A percentile compares a stretch with the other conserved stretches of the same genome.
Conservation (phyloP, 2,113 vertebrate genomes). For the Corydoras sp. region DNA sequence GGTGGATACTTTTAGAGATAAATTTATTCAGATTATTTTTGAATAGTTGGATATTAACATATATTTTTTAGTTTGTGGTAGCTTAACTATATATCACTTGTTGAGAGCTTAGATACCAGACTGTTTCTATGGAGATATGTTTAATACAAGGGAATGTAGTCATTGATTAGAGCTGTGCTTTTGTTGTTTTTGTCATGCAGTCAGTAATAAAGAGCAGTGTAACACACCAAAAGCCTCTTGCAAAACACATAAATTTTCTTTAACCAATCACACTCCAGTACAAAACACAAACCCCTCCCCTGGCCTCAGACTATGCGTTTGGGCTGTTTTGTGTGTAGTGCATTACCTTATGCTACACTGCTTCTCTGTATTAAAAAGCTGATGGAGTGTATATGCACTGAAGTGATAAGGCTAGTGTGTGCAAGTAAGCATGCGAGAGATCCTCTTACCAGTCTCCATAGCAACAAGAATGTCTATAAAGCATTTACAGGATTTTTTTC, state of each 20-base stretch:
- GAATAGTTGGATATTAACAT: too few species aligned
- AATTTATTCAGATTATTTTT: too few species aligned
- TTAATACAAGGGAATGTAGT: constrained; percentile 48
- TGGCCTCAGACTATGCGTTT: background rate
- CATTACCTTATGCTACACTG: constrained; percentile 13
- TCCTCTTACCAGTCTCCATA: constrained; percentile 40
- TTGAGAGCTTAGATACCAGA: constrained; percentile 21
- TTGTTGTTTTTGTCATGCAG: constrained; percentile 51
- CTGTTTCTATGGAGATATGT: constrained; percentile 41
- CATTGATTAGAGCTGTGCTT: constrained; percentile 47
- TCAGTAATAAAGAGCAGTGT: constrained; percentile 43
- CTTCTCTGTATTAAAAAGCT: constrained; percentile 11
- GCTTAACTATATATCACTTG: constrained; percentile 3
- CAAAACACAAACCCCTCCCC: constrained; percentile 14
- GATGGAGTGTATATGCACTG: constrained; percentile 15
- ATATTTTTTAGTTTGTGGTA: too few species aligned
- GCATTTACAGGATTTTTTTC: constrained; percentile 33
- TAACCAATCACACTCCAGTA: constrained; percentile 31
- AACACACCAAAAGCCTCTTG: constrained; percentile 57
- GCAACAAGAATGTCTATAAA: constrained; percentile 42
- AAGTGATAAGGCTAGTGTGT: constrained; percentile 16
- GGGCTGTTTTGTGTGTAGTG: background rate
- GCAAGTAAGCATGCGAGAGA: constrained; percentile 15
- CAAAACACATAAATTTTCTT: constrained; percentile 13
- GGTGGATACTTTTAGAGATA: too few species aligned